Base-by-base conservation (phyloP, 1,140 invertebrate species). In the Drosophila biarmipes region DNA sequence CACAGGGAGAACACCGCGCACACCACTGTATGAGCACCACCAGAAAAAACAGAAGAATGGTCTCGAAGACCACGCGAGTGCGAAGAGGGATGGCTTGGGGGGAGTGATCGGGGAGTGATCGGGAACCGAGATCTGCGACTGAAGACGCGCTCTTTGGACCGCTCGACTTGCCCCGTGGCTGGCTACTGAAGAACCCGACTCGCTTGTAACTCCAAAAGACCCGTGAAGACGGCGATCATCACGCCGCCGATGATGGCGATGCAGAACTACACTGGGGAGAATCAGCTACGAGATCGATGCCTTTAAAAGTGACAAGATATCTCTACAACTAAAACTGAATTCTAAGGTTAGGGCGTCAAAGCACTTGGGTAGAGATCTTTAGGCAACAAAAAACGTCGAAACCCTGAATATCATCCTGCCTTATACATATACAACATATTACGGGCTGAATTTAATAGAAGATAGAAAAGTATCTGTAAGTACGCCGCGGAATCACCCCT, bases 161-260 rank as follows among this genome's bases (percentile, higher is more conserved):
- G 90, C 69, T 86, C 73, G 42, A 73, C 49, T 86, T 85, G 85
- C 80, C 81, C 78, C 73, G 61, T 82, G 80, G 86, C 81, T 86
- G 90, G 77, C 71, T 91, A 91, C 90, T 91, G 84, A 90, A 66
- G 64, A 66, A 55, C 17, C 27, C 46, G 67, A 78, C 63, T 51
- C 54, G 72, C 56, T 74, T 72, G 71, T 68, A 76, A 77, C 55
- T 38, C 59, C 46, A 80, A 34, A 55, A 51, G 59, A 63, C 46
- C 42, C 51, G 45, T 71, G 29, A 37, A 53, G 37, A 59, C 45
- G 38, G 38, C 40, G 38, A 71, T 55, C 46, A 64, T 24, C 29
- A 31, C 8, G 0, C 17, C 11, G 46, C n/a, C 40, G 52, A 29
- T 34, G 17, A 38, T 59, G 27, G 40, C 52, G 55, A 57, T 64